Evolutionary conservation across 2,797 vertebrate species (phyloP), one percentile per base, ranked within the genome.

Genomic region (Phalanger gymnotis): DNA sequence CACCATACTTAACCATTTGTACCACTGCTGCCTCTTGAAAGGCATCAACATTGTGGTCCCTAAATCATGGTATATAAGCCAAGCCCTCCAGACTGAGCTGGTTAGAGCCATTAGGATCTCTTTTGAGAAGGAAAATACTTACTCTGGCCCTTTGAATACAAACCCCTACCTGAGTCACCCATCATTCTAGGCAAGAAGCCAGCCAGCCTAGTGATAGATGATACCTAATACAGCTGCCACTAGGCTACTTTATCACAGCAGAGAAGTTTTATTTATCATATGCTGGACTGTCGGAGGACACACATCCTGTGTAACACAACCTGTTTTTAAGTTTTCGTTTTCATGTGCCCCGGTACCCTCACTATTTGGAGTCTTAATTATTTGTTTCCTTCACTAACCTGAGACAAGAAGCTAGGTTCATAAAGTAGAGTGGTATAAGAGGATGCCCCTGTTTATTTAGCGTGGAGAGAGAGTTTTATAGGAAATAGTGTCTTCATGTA

Each of bases 331-430:
- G 53, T 90, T 54, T 93, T 92, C 73, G 1, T 90, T 95, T 93
- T 92, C 34, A 47, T 90, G 51, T 51, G 51, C 56, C 53, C 27
- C 55, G 87, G 66, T 94, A 52, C 66, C 47, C 51, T 92, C 73
- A 31, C 53, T 94, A n/a, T 9, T 93, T 12, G 61, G 54, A 56
- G 66, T 54, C 56, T 40, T 93, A 89, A 61, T 51, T 91, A 40
- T 91, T 14, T 55, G 52, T 56, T 94, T 93, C 93, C 31, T 25
- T 90, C 66, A 58, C 90, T 73, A 54, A 12, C 73, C 57, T 94
- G 96, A 96, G 92, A 54, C n/a, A 94, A 19, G 90, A 58, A 95
- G 89, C 81, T 87, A 52, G 34, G 4, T 87, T 95, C 90, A 91
- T 73, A 94, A 91, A 51, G 92, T 7, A 9, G 27, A 94, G 54